Evolutionary conservation across 2,888 invertebrate genomes (phyloP), one percentile per base, ranked within the genome.

Genomic region (Hyppa rectilinea): DNA sequence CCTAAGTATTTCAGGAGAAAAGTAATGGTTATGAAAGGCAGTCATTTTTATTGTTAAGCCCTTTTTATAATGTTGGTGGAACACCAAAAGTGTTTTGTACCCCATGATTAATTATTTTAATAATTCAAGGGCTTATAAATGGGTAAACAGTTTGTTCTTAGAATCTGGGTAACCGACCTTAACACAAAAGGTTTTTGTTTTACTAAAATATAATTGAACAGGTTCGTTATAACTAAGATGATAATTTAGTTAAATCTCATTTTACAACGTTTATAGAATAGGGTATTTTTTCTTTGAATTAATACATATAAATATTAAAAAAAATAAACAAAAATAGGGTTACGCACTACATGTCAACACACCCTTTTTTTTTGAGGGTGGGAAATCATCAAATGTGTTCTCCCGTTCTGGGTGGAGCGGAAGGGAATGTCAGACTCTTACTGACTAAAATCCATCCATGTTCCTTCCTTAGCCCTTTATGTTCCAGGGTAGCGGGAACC

Each of bases 71-170:
- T 58, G 65, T 65, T 77, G 53, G 65, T 65, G 73, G 53, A 59
- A 68, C 64, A 73, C 63, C 63, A 63, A 71, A 78, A 69, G 34
- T 63, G 63, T 81, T 78, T 71, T 71, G 70, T 80, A 64, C n/a
- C 47, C 69, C 10, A 64, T 82, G 82, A 83, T 84, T 81, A 82
- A 83, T 82, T 62, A 61, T 72, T 75, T 76, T 84, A 79, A 83
- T 84, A 72, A 70, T 84, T 83, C 65, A 68, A 75, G 53, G 60
- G 67, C 47, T 74, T 66, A 66, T 74, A 66, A 84, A 79, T 75
- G 62, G 60, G 65, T 75, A 68, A 69, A 64, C 64, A 76, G 55
- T 71, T 77, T 71, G 61, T 74, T 75, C 45, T 70, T 64, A 64
- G 58, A 80, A 63, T 56, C 58, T 45, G 23, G 55, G 53, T 36